Base-by-base conservation (phyloP, 2,888 invertebrate species). In the Girardia tigrina region DNA sequence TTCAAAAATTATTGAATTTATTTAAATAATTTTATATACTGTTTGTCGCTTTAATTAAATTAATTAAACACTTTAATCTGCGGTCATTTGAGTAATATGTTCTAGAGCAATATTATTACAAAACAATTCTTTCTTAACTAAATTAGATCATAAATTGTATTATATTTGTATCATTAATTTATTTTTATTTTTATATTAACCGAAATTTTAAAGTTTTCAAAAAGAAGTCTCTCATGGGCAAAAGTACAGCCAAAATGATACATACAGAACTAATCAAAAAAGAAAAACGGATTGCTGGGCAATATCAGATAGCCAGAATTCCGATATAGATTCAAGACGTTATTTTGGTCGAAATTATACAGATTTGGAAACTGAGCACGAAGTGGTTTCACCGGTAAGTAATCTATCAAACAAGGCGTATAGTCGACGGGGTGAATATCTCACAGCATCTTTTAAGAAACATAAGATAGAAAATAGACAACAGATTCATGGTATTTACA, bases 251-350 rank as follows among this genome's bases (percentile, higher is more conserved):
- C 56, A 56, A 56, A 56, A 56, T 56, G 56, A 56, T 20, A n/a
- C 56, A 8, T 56, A 56, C n/a, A 56, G 56, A 56, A 4, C 56
- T 12, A 56, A 56, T 56, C 56, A 56, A n/a, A 56, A 56, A 56
- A n/a, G 56, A 56, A 56, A 56, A 56, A 56, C 56, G 4, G 56
- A 56, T 56, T 20, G 56, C n/a, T 56, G 56, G 56, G 23, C n/a
- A 20, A n/a, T 23, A 12, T 20, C 56, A 20, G 56, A 56, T 56
- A 4, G n/a, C 4, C 56, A 56, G 6, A 56, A n/a, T 12, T n/a
- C 56, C 23, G 56, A 56, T 20, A 56, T 56, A n/a, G 56, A 56
- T 56, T 56, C 56, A 6, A 56, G 56, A 23, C n/a, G 56, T 2
- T 56, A 56, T n/a, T 56, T 56, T n/a, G 6, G 20, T n/a, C 56